Base-by-base conservation (phyloP, 1,140 invertebrate species). In the Grapholita molesta region DNA sequence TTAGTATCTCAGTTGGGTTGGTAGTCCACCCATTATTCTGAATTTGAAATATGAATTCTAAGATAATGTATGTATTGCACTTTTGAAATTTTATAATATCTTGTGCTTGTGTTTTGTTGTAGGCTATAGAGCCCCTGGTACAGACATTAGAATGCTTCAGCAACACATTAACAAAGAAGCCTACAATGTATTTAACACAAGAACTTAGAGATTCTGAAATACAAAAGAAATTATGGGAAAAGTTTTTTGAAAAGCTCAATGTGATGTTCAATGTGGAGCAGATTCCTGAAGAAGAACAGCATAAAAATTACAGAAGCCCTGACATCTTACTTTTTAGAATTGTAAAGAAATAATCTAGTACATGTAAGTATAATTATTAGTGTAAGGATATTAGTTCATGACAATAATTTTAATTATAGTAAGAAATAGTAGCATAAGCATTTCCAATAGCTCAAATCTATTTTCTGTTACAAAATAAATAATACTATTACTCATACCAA, bases 261-360 rank as follows among this genome's bases (percentile, higher is more conserved):
- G 85, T 92, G 57, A 83, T 78, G 75, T 94, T 94, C 78, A 76
- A 85, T 72, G 76, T 93, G 33, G 77, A 86, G 70, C 75, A 83
- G 71, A 90, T 95, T 68, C 92, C 94, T 66, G 78, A 87, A 61
- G 80, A 89, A 35, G 82, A 94, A 68, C 93, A 94, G 75, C 92
- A 94, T 85, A 80, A 88, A 55, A 86, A 88, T 66, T 95, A 92
- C 82, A 90, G 90, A 67, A 93, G 93, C 81, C 42, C 83, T 32
- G 94, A 94, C 80, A 95, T 94, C 75, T 71, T 92, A 69, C 79
- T 94, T 57, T 84, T 94, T 72, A 92, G 90, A 84, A 80, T 92
- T 66, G 88, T 71, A 74, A 92, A 90, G 75, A 91, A 91, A 85
- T 88, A 72, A 84, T 23, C 9, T 42, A n/a, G 42, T 52, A 53